Base-by-base conservation (phyloP, 2,888 invertebrate genomes). In the Drosophila kuntzei region DNA sequence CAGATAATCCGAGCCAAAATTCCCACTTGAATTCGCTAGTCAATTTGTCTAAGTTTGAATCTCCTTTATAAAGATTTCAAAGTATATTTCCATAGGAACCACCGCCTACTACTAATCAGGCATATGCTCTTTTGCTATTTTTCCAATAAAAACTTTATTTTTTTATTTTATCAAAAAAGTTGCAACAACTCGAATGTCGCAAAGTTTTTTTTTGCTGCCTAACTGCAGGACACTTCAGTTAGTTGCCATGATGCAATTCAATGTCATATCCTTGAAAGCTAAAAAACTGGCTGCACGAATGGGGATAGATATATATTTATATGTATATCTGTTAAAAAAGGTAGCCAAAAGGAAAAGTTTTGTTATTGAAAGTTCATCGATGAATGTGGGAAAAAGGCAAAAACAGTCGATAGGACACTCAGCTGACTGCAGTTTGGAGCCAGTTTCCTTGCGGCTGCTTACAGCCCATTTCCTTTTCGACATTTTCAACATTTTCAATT, bases 351-450 rank as follows among this genome's bases (percentile, higher is more conserved):
- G 61, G 71, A 60, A 89, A 89, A 89, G 81, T 83, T 79, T 79
- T 89, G 81, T 84, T 89, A 87, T 83, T 83, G 83, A 83, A 83
- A 89, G 83, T 83, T 83, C 89, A 89, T 84, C 82, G 83, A 89
- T 87, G 83, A 84, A 89, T 87, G 87, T 57, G 27, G 27, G 73
- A 71, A 66, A 59, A 58, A 66, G 62, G 59, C 46, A 51, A 53
- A 53, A 54, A 64, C 50, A 57, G 53, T 41, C n/a, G 41, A 53
- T 43, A 46, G 61, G 57, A 59, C 37, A 51, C 60, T 63, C 75
- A 41, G 59, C 36, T 50, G 60, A 60, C 50, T 68, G 71, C 70
- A 70, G 67, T 29, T 60, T 63, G 20, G 49, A 46, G 61, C 49
- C 62, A 43, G 71, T 68, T 61, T 71, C 58, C 76, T 83, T 86